These are phyloP conservation scores for Apotomis betuletana DNA, from an alignment of 2,888 invertebrate species.

Conservation along the genomic window DNA sequence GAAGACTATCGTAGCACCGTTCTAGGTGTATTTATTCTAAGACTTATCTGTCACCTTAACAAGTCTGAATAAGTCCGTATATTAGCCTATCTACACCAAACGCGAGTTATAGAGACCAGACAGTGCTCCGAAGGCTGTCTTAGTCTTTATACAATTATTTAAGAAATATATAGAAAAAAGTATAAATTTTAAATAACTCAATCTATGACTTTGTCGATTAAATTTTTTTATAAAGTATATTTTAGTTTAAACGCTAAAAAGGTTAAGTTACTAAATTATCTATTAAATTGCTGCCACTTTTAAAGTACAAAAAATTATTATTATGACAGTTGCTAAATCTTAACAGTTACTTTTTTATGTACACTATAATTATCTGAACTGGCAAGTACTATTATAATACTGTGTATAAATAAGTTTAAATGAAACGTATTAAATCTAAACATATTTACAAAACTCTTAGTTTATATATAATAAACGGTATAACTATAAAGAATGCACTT, in stretches of 20 bases:
- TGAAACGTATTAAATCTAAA: constrained; percentile 55
- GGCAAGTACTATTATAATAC: constrained; percentile 81
- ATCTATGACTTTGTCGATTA: constrained; percentile 60
- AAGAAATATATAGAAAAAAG: constrained; percentile 54
- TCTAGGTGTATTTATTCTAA: not conserved
- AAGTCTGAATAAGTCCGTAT: not conserved
- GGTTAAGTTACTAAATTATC: constrained; percentile 49
- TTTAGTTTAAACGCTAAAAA: constrained; percentile 37
- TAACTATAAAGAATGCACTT: constrained; percentile 40
- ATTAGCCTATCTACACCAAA: not conserved
- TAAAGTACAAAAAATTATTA: constrained; percentile 52
- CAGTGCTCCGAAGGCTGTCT: not conserved
- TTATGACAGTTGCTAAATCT: constrained; percentile 58
- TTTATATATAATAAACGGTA: constrained; percentile 37
- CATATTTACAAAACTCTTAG: constrained; percentile 52
- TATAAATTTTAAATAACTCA: constrained; percentile 52
- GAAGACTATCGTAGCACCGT: too few species aligned
- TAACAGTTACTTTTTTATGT: constrained; percentile 50
- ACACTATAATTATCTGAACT: constrained; percentile 67
- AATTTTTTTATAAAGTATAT: constrained; percentile 47
- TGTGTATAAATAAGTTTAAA: constrained; percentile 74
- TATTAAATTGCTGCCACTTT: constrained; percentile 49
- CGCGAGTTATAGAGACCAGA: not conserved
- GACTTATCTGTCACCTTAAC: not conserved
- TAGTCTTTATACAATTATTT: constrained; percentile 49